Conservation (phyloP, 2,113 vertebrate genomes). For the Platichthys flesus region DNA sequence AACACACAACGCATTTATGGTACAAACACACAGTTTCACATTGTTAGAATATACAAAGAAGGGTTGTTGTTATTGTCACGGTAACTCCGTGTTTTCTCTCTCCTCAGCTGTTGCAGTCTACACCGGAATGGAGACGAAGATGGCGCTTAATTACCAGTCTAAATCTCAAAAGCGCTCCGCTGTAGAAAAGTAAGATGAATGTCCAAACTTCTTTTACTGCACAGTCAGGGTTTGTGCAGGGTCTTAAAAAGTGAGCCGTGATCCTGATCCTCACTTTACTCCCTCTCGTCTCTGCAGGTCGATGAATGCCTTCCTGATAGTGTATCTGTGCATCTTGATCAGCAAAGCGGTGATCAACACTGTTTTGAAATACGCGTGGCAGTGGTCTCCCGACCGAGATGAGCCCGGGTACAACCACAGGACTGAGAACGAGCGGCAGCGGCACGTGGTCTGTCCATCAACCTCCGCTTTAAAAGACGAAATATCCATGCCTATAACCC, state of each 20-base stretch:
- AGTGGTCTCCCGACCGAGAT: conserved; percentile 89
- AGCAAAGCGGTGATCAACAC: conserved; percentile 97
- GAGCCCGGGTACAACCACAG: conserved; percentile 98
- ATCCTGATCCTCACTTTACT: not conserved
- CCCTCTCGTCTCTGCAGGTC: conserved; percentile 81
- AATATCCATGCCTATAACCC: no score
- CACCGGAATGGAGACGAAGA: conserved; percentile 99
- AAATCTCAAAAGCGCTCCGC: conserved; percentile 98
- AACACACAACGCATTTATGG: conserved; percentile 96
- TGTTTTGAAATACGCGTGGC: conserved; percentile 93
- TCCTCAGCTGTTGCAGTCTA: conserved; percentile 93
- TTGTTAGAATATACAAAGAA: not conserved
- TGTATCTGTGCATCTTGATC: conserved; percentile 97
- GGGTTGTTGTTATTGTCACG: not conserved
- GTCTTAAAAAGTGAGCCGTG: not conserved
- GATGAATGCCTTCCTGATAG: conserved; percentile 95
- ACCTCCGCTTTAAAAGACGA: not conserved
- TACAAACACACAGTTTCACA: conserved; percentile 65
- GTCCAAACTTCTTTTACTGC: not conserved
- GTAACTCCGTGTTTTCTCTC: conserved; percentile 34
- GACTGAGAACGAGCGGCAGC: conserved; percentile 90
- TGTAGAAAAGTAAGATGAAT: conserved; percentile 92
- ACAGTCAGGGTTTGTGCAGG: not conserved
- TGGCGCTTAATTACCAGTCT: conserved; percentile 98
- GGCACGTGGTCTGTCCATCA: conserved; percentile 86